phyloP scores from a whole-genome alignment of 2,113 vertebrate genomes.

The Marmota flaviventris region DNA sequence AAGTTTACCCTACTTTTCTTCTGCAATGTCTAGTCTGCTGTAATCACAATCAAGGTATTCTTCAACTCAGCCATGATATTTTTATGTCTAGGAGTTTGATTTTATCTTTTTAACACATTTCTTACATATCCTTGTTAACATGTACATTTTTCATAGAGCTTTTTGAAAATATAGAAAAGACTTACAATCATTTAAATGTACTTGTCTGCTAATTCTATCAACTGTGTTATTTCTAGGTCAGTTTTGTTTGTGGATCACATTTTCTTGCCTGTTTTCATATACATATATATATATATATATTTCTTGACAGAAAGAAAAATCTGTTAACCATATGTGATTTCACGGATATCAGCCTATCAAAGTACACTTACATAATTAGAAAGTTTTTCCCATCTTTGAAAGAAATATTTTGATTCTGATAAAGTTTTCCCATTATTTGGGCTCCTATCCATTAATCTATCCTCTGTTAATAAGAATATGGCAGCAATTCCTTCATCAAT shows the following conservation, averaged over 20 bases:
- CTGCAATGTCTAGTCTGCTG: neutral
- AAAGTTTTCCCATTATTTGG: slow-evolving; percentile 39
- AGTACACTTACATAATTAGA: slow-evolving; percentile 15
- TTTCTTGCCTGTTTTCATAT: neutral
- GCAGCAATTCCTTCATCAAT: neutral
- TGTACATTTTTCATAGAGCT: neutral
- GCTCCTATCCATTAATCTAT: slow-evolving; percentile 1
- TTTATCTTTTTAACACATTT: neutral
- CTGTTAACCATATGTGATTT: neutral
- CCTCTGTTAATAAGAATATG: slow-evolving; percentile 39
- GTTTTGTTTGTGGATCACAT: neutral
- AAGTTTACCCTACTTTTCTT: neutral
- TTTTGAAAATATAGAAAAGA: neutral
- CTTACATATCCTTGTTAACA: neutral
- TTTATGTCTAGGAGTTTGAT: neutral
- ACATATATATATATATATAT: too few species aligned
- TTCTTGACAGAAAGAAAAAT: neutral
- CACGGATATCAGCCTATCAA: neutral
- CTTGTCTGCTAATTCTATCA: neutral
- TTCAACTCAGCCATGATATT: neutral
- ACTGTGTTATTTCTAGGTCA: neutral
- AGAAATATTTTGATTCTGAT: slow-evolving; percentile 45
- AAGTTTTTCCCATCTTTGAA: slow-evolving; percentile 50
- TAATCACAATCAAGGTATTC: neutral
- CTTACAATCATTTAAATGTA: neutral